phyloP scores from a whole-genome alignment of 2,113 vertebrate genomes.

The Buteo buteo region DNA sequence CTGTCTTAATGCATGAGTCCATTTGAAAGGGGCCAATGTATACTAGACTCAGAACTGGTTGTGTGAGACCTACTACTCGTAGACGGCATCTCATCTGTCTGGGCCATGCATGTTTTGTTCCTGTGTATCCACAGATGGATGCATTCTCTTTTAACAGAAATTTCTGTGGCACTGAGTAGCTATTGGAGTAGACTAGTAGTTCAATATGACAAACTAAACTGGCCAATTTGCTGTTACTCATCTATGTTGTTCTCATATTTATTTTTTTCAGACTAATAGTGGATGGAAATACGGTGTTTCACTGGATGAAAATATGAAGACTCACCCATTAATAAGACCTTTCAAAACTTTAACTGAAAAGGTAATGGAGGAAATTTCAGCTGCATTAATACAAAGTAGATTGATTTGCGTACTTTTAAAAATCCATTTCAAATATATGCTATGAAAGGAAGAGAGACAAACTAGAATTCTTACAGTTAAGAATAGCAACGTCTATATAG shows the following conservation, averaged over 20 bases:
- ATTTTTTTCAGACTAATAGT: slow-evolving; percentile 79
- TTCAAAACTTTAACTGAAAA: slow-evolving; percentile 95
- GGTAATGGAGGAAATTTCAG: slow-evolving; percentile 69
- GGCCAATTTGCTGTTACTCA: background rate
- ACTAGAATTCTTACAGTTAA: background rate
- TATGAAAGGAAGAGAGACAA: background rate
- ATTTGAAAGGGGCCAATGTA: rapidly evolving
- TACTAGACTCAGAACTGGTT: background rate
- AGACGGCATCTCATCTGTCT: background rate
- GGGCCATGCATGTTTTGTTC: background rate
- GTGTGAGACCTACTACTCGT: background rate
- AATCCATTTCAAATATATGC: background rate
- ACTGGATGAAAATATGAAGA: slow-evolving; percentile 91
- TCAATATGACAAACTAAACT: background rate
- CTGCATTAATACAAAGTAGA: background rate
- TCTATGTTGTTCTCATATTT: background rate
- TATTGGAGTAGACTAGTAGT: background rate
- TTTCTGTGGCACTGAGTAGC: background rate
- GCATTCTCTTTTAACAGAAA: background rate
- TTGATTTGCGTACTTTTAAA: background rate
- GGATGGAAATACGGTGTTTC: slow-evolving; percentile 94
- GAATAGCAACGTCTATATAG: background rate
- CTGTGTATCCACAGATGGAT: background rate
- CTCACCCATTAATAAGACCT: slow-evolving; percentile 89
- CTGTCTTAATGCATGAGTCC: rapidly evolving